A percentile compares a stretch with the other conserved stretches of the same genome.
These are phyloP conservation scores for Macropus fuliginosus DNA, from an alignment of 2,797 vertebrate genomes.

Conservation along the genomic window DNA sequence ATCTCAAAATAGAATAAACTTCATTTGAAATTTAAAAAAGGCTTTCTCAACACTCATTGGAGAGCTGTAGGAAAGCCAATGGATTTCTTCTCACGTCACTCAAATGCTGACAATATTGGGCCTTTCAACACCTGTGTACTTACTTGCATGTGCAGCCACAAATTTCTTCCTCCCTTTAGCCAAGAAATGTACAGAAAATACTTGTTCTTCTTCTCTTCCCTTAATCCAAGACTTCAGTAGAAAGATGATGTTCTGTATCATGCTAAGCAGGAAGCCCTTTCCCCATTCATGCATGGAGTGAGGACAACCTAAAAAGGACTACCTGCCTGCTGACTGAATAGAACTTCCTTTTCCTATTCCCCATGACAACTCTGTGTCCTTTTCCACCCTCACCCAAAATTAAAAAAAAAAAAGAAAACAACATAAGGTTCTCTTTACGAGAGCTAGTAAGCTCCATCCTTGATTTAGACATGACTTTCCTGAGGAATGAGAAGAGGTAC, in stretches of 20 bases:
- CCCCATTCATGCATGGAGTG: background rate
- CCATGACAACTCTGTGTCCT: background rate
- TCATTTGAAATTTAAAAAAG: conserved; percentile 24
- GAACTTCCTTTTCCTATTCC: background rate
- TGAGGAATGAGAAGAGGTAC: background rate
- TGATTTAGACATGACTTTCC: background rate
- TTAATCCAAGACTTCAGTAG: background rate
- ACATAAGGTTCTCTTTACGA: background rate
- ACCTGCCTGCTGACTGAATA: fast-evolving
- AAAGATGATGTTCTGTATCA: background rate
- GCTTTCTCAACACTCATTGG: conserved; percentile 29
- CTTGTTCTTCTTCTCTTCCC: background rate
- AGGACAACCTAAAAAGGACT: background rate
- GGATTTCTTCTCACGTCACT: background rate
- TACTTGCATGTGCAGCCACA: background rate
- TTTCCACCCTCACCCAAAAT: background rate
- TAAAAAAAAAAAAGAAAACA: background rate
- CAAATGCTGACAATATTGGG: background rate
- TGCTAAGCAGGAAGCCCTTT: background rate
- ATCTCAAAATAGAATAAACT: conserved; percentile 33
- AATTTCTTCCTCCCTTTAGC: background rate
- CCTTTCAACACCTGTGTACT: background rate
- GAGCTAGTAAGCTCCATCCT: background rate
- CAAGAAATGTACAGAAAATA: background rate
- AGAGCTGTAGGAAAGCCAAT: conserved; percentile 35